Evolutionary conservation across 2,113 vertebrate species (phyloP).

Genomic region (Microcebus lehilahytsara): DNA sequence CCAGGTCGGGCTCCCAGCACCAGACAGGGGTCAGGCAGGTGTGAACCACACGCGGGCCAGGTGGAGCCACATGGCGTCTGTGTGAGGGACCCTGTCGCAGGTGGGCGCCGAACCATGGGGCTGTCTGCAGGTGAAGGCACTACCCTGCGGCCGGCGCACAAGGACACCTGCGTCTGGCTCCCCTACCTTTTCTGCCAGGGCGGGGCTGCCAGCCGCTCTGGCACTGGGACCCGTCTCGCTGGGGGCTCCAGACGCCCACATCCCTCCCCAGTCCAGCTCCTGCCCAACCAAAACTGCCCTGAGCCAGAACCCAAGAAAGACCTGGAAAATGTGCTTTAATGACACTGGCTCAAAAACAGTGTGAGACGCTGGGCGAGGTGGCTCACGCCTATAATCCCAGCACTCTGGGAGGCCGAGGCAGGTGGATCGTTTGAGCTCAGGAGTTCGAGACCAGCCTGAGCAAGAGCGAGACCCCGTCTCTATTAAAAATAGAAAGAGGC

Average conservation of each 20-base stretch:
- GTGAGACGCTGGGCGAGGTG: too few relatives aligned
- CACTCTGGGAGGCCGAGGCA: too few relatives aligned
- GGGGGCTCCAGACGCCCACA: background rate
- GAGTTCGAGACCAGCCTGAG: too few relatives aligned
- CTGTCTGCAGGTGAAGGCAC: background rate
- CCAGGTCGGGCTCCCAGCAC: background rate
- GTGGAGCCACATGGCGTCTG: background rate
- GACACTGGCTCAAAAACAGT: background rate
- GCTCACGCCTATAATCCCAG: too few relatives aligned
- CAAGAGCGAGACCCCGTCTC: too few relatives aligned
- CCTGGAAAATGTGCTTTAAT: background rate
- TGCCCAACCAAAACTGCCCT: accelerated
- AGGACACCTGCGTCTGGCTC: background rate
- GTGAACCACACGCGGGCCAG: background rate
- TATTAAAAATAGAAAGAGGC: too few relatives aligned
- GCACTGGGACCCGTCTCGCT: background rate
- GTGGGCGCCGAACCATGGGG: too few relatives aligned
- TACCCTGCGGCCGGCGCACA: too few relatives aligned
- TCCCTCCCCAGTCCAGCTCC: background rate
- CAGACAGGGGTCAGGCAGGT: background rate
- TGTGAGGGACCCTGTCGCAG: background rate
- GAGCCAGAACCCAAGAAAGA: background rate
- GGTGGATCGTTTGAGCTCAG: too few relatives aligned
- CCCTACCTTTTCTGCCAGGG: background rate
- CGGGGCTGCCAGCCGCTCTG: background rate